Base-by-base conservation (phyloP, 92 coral and sea anemone genomes). In the Scolanthus callimorphus region DNA sequence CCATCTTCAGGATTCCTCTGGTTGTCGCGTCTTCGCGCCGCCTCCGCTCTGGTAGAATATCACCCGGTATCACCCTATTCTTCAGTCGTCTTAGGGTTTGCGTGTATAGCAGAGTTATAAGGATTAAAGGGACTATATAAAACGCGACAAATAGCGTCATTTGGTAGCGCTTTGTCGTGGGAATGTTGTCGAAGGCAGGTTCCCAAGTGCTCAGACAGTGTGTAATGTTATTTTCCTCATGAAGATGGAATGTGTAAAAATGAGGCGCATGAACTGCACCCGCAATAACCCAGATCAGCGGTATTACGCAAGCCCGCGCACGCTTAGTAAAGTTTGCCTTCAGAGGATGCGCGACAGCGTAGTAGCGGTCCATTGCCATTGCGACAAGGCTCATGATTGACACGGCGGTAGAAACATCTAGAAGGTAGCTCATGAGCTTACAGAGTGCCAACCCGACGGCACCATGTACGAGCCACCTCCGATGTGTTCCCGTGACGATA, bases 121-220 rank as follows among this genome's bases (percentile, higher is more conserved):
- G 39, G 8, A 55, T 9, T 11, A 55, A 39, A 1, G 60, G 60
- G 2, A 55, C 34, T 12, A 55, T 11, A 29, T 55, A 55, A 31
- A 55, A 20, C 6, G 29, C 20, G 2, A 29, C 29, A 9, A 55
- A 55, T 8, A 37, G 29, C 2, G 20, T 27, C 20, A 55, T 20
- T 10, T 55, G 34, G 44, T 55, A 55, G 1, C 34, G 25, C 60
- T 55, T 27, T 27, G 28, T 29, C 2, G 60, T 27, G 41, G 25
- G 1, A 4, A 25, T 20, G 21, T 55, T 55, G 37, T 55, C 43
- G 9, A 55, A 20, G 0, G 34, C 20, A 3, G 60, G 60, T 29
- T 55, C 60, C 60, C 60, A 55, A 0, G 34, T 24, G 34, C 34
- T 29, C 11, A 26, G 25, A 20, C 60, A 55, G 0, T 25, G 15